Conservation (phyloP, 2,113 vertebrate genomes). For the Uropsilus gracilis region DNA sequence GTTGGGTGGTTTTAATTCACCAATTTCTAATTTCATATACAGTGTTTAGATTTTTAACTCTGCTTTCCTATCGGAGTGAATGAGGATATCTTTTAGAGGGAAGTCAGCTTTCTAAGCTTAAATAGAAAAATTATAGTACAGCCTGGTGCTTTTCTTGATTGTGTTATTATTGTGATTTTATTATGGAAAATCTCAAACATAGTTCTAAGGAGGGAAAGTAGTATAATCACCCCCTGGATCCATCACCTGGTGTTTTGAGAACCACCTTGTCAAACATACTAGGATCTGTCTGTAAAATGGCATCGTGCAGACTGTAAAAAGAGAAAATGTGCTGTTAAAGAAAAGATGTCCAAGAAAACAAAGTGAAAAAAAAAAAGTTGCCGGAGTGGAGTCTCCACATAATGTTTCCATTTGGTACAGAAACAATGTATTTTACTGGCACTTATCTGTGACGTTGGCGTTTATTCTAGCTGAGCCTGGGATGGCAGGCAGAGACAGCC, state of each 20-base stretch:
- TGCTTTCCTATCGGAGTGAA: not conserved
- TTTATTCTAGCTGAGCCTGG: not conserved
- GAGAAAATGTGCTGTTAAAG: not conserved
- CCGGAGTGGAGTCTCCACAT: not conserved
- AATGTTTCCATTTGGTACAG: not conserved
- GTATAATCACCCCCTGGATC: not conserved
- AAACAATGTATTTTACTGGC: not conserved
- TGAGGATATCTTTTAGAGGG: not conserved
- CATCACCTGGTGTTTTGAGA: not conserved
- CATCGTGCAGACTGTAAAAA: not conserved
- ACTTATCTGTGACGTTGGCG: not conserved
- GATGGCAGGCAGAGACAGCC: not conserved
- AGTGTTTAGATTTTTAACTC: conserved; percentile 26
- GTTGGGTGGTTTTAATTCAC: conserved; percentile 12
- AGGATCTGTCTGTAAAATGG: not conserved
- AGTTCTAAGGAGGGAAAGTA: not conserved
- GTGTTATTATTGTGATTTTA: not conserved
- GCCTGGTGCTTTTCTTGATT: not conserved
- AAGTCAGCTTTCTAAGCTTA: not conserved
- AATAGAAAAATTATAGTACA: not conserved
- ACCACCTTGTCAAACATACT: not conserved
- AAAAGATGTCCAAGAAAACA: not conserved
- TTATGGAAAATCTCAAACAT: not conserved
- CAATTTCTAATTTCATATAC: conserved; percentile 39
- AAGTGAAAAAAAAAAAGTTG: not conserved